A percentile compares a stretch with the other conserved stretches of the same genome.
These are phyloP conservation scores for Beroe forskalii DNA, from an alignment of 37 sponge, comb jelly and placozoan genomes.

Conservation along the genomic window DNA sequence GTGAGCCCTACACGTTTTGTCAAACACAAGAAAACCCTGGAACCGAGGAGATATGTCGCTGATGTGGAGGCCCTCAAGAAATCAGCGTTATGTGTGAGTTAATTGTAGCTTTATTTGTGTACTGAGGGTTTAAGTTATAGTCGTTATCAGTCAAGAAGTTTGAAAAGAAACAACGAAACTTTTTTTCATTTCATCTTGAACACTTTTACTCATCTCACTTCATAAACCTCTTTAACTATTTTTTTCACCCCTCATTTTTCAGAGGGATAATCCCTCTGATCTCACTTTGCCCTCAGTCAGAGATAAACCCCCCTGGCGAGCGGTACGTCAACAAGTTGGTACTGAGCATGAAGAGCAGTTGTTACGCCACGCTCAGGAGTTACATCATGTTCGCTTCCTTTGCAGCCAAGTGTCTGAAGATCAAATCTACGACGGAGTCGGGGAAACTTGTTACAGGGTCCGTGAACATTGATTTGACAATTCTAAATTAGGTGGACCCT, in stretches of 20 bases:
- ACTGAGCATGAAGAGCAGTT: constrained; percentile 40
- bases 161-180: too few species aligned
- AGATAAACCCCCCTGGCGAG: constrained; percentile 27
- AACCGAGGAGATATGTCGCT: background rate
- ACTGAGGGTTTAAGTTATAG: too few species aligned
- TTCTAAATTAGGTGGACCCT: too few species aligned
- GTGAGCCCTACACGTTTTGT: background rate
- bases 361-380: constrained; percentile 47
- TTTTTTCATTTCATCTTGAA: too few species aligned
- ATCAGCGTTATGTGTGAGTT: constrained; percentile 26
- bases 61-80: constrained; percentile 7
- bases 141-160: too few species aligned
- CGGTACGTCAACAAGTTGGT: constrained; percentile 38
- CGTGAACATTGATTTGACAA: too few species aligned
- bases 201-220: background rate
- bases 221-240: too few species aligned
- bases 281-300: background rate
- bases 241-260: too few species aligned
- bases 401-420: constrained; percentile 39
- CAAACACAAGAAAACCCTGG: constrained; percentile 15
- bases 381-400: constrained; percentile 35
- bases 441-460: constrained; percentile 50
- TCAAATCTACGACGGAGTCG: background rate
- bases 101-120: too few species aligned
- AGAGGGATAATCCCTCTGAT: too few species aligned